Conservation (phyloP, 2,797 vertebrate genomes). For the Falco novaeseelandiae region DNA sequence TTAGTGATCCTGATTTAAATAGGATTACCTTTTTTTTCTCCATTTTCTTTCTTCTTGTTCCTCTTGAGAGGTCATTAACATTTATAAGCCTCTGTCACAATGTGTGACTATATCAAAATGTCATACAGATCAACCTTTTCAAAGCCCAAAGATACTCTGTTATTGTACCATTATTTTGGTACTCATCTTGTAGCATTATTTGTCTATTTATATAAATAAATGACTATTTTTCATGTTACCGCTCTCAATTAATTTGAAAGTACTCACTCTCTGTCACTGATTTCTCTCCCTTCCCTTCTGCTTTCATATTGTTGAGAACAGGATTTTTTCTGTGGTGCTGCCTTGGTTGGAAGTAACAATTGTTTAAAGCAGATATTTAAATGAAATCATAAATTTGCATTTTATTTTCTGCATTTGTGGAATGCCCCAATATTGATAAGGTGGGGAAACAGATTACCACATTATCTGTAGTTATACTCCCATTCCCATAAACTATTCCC, state of each 20-base stretch:
- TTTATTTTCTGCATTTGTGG: background rate
- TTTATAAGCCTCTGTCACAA: background rate
- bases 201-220: background rate
- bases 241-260: background rate
- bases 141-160: background rate
- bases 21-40: background rate
- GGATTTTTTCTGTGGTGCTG: background rate
- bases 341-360: background rate
- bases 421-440: background rate
- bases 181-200: background rate
- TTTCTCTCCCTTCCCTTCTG: background rate
- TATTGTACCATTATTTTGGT: background rate
- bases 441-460: background rate
- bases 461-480: background rate
- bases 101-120: background rate
- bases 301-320: background rate
- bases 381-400: background rate
- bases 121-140: background rate
- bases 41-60: background rate
- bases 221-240: background rate
- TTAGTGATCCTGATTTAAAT: background rate
- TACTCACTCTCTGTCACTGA: fast-evolving
- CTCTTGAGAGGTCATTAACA: background rate
- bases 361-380: background rate
- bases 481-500: background rate